Percentiles rank a stretch among this genome's conserved stretches.
phyloP scores from a whole-genome alignment of 2,797 vertebrate genomes.

The Arrhamphus sclerolepis region DNA sequence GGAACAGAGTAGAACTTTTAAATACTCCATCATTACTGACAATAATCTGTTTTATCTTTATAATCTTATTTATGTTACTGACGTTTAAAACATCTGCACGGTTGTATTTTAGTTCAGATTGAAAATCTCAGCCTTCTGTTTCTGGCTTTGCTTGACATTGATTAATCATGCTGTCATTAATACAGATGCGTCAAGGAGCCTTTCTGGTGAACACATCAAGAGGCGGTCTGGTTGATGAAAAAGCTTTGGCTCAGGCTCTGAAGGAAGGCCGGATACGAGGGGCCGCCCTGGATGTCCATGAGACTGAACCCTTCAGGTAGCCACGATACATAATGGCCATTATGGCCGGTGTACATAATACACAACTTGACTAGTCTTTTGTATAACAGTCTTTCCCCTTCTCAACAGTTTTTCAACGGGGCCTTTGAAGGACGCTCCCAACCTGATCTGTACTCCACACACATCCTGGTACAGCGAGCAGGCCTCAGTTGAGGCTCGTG shows the following conservation, averaged over 20 bases:
- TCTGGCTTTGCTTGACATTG: background rate
- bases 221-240: constrained; percentile 89
- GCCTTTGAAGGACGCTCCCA: constrained; percentile 89
- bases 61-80: too few species aligned
- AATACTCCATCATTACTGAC: too few species aligned
- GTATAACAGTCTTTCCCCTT: constrained; percentile 2
- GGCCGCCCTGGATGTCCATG: constrained; percentile 88
- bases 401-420: constrained; percentile 86
- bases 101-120: too few species aligned
- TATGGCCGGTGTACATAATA: background rate
- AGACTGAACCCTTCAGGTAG: constrained; percentile 91
- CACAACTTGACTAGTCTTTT: background rate
- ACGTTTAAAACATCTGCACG: too few species aligned
- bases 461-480: constrained; percentile 93
- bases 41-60: too few species aligned
- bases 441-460: constrained; percentile 91
- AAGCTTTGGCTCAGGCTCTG: constrained; percentile 89
- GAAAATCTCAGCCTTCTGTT: background rate
- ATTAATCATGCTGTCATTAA: constrained; percentile 3
- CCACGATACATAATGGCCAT: background rate
- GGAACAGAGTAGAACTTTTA: too few species aligned
- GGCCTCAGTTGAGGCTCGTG: constrained; percentile 89
- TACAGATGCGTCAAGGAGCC: constrained; percentile 90
- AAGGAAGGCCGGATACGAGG: constrained; percentile 92
- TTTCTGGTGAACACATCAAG: constrained; percentile 91